Base-by-base conservation (phyloP, 2,888 invertebrate species). In the Patella ulyssiponensis region DNA sequence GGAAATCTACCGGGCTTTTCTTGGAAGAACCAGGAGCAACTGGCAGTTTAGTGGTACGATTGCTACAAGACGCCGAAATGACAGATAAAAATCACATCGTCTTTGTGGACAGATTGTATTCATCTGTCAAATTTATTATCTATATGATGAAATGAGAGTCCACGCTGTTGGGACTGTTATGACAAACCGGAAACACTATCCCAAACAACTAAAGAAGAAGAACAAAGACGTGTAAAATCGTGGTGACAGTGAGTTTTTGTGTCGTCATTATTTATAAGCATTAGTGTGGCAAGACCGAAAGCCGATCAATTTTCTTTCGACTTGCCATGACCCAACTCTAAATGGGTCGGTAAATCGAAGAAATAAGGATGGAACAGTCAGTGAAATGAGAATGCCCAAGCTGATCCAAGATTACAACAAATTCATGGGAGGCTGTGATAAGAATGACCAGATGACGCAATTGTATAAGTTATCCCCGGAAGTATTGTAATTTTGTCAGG, bases 381-480 rank as follows among this genome's bases (percentile, higher is more conserved):
- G n/a, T n/a, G 51, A 56, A 44, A 71, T 76, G 64, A 17, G 71
- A 44, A 51, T 70, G 44, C 80, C 81, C 69, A 33, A 71, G 53
- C 51, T 73, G n/a, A 76, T 81, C 33, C 73, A 54, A 44, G 69
- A 71, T 20, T 81, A 78, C 74, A 81, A 81, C 53, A 64, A n/a
- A 33, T 81, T 52, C 76, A 81, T 81, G 81, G 80, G 81, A 15
- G 80, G 80, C 17, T 58, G 53, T 17, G 80, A 81, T 58, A 75
- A 78, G 58, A 81, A 81, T 74, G 76, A 81, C 52, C 80, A 81
- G 56, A 76, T 78, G 69, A 73, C 76, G 15, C 70, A 52, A n/a
- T 58, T 81, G n/a, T 20, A 73, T 23, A 69, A 53, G n/a, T 3
- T 27, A 27, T 27, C 3, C 27, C 1, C 3, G 27, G 2, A 27